Evolutionary conservation across 2,113 vertebrate species (phyloP).

Genomic region (Mastomys natalensis): DNA sequence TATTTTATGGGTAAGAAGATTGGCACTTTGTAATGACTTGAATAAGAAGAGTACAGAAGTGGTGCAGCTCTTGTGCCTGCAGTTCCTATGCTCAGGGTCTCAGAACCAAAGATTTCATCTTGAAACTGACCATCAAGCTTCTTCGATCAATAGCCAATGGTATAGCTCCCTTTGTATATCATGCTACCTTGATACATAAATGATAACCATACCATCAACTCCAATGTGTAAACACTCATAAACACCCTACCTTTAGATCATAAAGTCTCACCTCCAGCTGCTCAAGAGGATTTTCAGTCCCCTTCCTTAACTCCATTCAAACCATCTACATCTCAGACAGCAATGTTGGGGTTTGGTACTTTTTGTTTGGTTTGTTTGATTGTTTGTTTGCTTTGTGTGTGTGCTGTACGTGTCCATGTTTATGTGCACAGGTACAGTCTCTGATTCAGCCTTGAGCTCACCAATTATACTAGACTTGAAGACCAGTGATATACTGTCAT

Average conservation of each 20-base stretch:
- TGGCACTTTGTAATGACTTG: neutral
- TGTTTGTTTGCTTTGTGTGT: neutral
- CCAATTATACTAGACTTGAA: neutral
- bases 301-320: neutral
- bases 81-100: neutral
- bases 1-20: neutral
- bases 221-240: neutral
- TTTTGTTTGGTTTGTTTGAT: neutral
- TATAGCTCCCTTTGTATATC: neutral
- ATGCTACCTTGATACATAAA: neutral
- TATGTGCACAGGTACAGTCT: neutral
- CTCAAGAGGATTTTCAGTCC: neutral
- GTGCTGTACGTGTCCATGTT: neutral
- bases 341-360: neutral
- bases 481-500: neutral
- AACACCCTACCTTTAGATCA: slow-evolving; percentile 3
- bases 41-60: neutral
- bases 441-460: neutral
- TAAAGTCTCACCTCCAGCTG: neutral
- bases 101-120: neutral
- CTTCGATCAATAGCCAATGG: neutral
- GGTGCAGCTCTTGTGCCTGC: neutral
- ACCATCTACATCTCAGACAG: neutral
- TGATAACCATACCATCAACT: slow-evolving; percentile 32
- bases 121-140: slow-evolving; percentile 3